Evolutionary conservation across 2,113 vertebrate genomes (phyloP), one percentile per base, ranked within the genome.

Genomic region (Xiphophorus maculatus): DNA sequence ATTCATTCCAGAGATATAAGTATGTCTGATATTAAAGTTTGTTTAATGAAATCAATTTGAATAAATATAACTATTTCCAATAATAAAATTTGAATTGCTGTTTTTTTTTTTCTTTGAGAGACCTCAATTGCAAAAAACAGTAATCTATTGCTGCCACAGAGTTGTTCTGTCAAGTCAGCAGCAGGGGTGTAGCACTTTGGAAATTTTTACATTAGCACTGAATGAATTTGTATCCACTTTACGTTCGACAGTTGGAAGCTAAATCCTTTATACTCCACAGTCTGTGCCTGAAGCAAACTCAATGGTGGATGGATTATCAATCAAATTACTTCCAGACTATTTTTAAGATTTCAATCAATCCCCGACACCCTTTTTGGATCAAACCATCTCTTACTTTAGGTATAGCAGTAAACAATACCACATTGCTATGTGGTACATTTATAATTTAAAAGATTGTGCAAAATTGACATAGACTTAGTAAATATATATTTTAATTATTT

Each of bases 361-460:
- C 17, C 51, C 15, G 15, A 61, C n/a, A 71, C 17, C 40, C 17
- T 73, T n/a, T 32, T 51, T 63, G 60, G 14, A 27, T 32, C 29
- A 65, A 73, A 65, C 71, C 54, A 62, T 61, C 54, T 40, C 54
- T 27, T 58, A 58, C 29, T 44, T 69, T 51, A 44, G 14, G 42
- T 14, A 17, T 15, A 22, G 9, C 4, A 58, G 30, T 33, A 25
- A 13, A 58, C 68, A 35, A 12, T 15, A 66, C 12, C 11, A n/a
- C 2, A 35, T 35, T 35, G 33, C 33, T 5, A 40, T 11, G 14
- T 15, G 28, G 28, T 28, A 28, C 28, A 28, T 29, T 17, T 44
- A 27, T 17, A 29, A 15, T 44, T 42, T 27, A 4, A 42, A 67
- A 27, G 7, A 25, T 25, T 27, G 14, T 70, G 8, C 35, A 61